phyloP scores from a whole-genome alignment of 2,888 invertebrate species.

The Apodemia mormo region DNA sequence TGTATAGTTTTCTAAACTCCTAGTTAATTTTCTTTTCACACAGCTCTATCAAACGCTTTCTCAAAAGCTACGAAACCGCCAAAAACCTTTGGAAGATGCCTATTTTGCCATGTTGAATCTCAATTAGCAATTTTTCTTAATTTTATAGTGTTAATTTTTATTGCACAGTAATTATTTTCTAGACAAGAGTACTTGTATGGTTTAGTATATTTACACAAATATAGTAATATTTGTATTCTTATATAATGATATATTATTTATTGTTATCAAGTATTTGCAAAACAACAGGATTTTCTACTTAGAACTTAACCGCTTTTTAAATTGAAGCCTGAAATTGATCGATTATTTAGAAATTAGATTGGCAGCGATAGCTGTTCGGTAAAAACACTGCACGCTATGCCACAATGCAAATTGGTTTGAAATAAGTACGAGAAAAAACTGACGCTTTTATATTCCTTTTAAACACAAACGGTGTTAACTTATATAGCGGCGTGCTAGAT shows the following conservation, averaged over 20 bases:
- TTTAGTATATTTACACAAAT: too few relatives aligned
- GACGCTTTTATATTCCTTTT: neutral
- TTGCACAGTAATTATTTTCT: too few relatives aligned
- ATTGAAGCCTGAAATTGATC: constrained; percentile 16
- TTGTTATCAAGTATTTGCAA: neutral
- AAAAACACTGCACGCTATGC: constrained; percentile 8
- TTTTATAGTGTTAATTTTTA: too few relatives aligned
- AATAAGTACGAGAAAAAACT: constrained; percentile 5
- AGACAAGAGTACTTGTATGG: too few relatives aligned
- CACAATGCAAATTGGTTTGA: constrained; percentile 12
- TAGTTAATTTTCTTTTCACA: too few relatives aligned
- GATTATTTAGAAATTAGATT: constrained; percentile 15
- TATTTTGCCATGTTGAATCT: too few relatives aligned
- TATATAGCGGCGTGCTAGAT: neutral
- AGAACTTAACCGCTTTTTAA: constrained; percentile 14
- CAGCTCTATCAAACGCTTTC: too few relatives aligned
- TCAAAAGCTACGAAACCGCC: too few relatives aligned
- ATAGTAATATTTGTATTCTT: too few relatives aligned
- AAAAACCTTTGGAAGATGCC: too few relatives aligned
- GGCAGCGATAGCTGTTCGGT: constrained; percentile 12
- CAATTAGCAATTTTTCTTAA: too few relatives aligned
- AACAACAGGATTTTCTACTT: neutral
- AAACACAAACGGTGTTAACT: neutral
- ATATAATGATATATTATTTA: neutral
- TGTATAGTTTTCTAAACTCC: too few relatives aligned